Evolutionary conservation across 2,888 invertebrate genomes (phyloP).

Genomic region (Tenthredo livida): DNA sequence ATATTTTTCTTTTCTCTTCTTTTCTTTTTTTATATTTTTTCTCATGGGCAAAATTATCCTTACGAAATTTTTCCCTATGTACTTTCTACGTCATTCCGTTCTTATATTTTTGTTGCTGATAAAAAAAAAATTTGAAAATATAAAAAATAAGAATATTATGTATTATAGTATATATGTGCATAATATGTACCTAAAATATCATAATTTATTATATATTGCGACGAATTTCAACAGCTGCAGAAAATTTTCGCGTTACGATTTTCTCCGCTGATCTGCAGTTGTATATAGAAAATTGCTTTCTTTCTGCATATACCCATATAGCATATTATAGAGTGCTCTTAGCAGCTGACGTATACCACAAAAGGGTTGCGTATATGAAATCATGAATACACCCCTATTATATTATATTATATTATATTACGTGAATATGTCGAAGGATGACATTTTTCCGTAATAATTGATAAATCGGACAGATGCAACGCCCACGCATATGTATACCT

Average conservation of each 20-base stretch:
- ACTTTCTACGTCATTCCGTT: no score
- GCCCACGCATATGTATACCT: background rate
- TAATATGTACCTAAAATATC: background rate
- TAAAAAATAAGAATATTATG: background rate
- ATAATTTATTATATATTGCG: background rate
- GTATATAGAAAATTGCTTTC: background rate
- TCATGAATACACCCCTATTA: conserved; percentile 19
- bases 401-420: conserved; percentile 1
- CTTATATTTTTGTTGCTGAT: no score
- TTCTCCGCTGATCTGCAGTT: background rate
- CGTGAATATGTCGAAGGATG: background rate
- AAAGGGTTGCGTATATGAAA: conserved; percentile 6
- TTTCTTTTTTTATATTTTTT: no score
- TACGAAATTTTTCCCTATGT: no score
- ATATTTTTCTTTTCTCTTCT: no score
- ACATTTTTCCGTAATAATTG: conserved; percentile 2
- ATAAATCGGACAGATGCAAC: conserved; percentile 33
- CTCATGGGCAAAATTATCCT: no score
- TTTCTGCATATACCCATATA: no score
- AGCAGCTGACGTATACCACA: background rate
- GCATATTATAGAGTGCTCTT: background rate
- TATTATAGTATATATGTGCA: background rate
- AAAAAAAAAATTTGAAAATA: no score
- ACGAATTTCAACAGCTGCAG: background rate
- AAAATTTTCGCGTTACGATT: background rate